Percentiles rank a stretch among this genome's conserved stretches.
Evolutionary conservation across 2,113 vertebrate species (phyloP).

Genomic region (Camelus dromedarius): DNA sequence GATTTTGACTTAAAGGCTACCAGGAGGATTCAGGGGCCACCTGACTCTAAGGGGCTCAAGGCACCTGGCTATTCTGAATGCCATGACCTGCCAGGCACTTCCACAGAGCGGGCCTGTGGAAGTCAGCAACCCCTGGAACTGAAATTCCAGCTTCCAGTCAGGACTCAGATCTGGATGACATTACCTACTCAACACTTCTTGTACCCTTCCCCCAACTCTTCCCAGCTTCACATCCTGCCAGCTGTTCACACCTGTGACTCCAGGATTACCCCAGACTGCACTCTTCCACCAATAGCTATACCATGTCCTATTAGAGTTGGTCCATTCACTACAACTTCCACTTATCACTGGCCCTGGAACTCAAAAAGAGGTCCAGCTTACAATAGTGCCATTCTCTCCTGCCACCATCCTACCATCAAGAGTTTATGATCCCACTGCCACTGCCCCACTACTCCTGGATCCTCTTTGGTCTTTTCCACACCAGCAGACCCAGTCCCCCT

Average conservation of each 20-base stretch:
- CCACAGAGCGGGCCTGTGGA: not conserved
- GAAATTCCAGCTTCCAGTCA: not conserved
- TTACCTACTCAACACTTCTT: not conserved
- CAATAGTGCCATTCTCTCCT: not conserved
- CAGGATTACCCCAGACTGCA: not conserved
- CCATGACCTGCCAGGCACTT: not conserved
- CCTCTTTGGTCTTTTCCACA: not conserved
- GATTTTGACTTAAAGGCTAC: conserved; percentile 10
- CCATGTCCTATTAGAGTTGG: not conserved
- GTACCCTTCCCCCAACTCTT: not conserved
- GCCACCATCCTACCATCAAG: not conserved
- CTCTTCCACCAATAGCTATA: not conserved
- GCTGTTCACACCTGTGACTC: not conserved
- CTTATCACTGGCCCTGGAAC: not conserved
- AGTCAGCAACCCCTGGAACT: not conserved
- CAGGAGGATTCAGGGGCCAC: conserved; percentile 13
- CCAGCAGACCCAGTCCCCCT: not conserved
- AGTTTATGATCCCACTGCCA: not conserved
- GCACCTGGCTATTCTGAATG: not conserved
- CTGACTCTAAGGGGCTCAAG: not conserved
- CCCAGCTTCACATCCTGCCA: not conserved
- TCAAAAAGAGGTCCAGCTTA: not conserved
- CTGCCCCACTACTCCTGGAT: not conserved
- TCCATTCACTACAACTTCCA: not conserved
- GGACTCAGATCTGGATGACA: not conserved